Base-by-base conservation (phyloP, 2,888 invertebrate species). In the Protonemura montana region DNA sequence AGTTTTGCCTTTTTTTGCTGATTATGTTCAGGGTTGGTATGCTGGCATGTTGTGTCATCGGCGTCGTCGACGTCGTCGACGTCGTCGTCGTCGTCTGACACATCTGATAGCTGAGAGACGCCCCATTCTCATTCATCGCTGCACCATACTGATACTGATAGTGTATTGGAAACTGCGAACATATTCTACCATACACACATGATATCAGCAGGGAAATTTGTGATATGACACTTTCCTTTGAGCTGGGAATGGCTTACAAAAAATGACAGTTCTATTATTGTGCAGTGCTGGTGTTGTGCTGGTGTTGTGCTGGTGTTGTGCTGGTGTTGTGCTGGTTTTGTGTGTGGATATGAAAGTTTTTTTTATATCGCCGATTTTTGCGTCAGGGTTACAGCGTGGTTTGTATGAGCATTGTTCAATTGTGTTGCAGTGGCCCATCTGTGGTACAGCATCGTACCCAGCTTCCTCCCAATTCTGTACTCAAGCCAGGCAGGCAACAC, bases 1-100 rank as follows among this genome's bases (percentile, higher is more conserved):
- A 59, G 59, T 59, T 59, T 59, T 59, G 59, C 59, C 59, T 59
- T 59, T 59, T n/a, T 59, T 59, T 59, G 59, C 59, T 59, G 59
- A 59, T 59, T 59, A 21, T 21, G 59, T 59, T 59, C 21, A 59
- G 59, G 59, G 59, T 21, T 59, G 59, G 59, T 13, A 21, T 59
- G 59, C 59, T 7, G 59, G 59, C 59, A 59, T 59, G 59, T 59
- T 7, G 59, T 59, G 21, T 10, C 59, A 59, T 59, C 13, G 21
- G 13, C 59, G 59, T 7, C 59, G 59, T 21, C 13, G 59, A 16
- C 59, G 35, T 35, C 35, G 35, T 35, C 35, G 35, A 6, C 35
- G 5, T 6, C 59, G 21, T 59, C 59, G 6, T 59, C 59, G 59
- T 21, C 13, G 59, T 59, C 59, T 59, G 59, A 59, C 59, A 59